phyloP scores from a whole-genome alignment of 2,797 vertebrate genomes.

The Ateles fusciceps region DNA sequence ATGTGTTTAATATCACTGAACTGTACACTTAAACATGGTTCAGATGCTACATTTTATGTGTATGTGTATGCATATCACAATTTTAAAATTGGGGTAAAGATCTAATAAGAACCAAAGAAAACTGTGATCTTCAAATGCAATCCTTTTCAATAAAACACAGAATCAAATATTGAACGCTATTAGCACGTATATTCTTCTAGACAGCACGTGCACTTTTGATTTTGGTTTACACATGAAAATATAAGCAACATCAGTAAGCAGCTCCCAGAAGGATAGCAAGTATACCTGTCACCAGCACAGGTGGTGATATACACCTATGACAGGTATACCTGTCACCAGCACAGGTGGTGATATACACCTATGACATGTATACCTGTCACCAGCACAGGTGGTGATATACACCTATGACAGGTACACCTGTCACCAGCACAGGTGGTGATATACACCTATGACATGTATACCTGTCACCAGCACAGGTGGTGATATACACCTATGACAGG shows the following conservation, averaged over 20 bases:
- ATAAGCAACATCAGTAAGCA: not conserved
- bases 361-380: no score
- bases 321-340: no score
- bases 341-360: no score
- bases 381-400: no score
- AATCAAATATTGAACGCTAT: not conserved
- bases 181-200: not conserved
- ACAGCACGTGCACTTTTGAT: no score
- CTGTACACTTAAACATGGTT: not conserved
- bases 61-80: not conserved
- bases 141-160: not conserved
- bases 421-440: no score
- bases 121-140: not conserved
- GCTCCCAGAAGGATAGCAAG: not conserved
- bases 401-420: no score
- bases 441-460: no score
- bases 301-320: no score
- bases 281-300: not conserved
- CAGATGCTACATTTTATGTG: no score
- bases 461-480: no score
- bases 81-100: not conserved
- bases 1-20: not conserved
- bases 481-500: no score
- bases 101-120: not conserved
- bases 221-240: not conserved